Conservation (phyloP, 2,888 invertebrate genomes). For the Hetaerina titia region DNA sequence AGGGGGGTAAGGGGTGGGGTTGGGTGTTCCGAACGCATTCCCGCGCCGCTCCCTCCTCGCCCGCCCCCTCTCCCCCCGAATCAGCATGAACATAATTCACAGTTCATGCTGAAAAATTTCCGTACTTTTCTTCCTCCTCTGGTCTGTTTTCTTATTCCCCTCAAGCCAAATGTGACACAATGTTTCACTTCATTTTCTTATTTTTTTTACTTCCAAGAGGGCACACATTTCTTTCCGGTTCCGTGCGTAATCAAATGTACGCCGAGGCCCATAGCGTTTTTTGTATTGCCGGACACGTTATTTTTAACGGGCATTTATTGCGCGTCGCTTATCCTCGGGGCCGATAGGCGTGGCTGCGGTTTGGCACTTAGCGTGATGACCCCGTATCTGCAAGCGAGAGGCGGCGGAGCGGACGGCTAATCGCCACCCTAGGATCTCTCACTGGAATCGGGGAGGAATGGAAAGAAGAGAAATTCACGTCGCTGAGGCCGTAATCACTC, state of each 20-base stretch:
- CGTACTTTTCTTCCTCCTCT: not conserved
- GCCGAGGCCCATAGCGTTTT: not conserved
- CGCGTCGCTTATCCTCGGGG: not conserved
- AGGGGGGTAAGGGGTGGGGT: too few species aligned
- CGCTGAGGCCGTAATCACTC: not conserved
- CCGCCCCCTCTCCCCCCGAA: not conserved
- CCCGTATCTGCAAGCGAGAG: not conserved
- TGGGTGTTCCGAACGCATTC: too few species aligned
- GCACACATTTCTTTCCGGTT: constrained; percentile 7
- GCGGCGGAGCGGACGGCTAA: not conserved
- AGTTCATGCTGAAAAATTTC: not conserved
- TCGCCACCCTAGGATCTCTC: not conserved
- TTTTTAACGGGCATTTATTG: constrained; percentile 12
- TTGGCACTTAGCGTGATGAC: constrained; percentile 39
- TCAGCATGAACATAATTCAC: not conserved
- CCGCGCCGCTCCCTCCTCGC: not conserved
- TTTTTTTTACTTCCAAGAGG: not conserved
- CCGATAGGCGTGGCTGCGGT: constrained; percentile 8
- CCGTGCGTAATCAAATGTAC: constrained; percentile 9
- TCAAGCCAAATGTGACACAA: not conserved
- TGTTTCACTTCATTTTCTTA: not conserved
- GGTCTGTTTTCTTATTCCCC: not conserved
- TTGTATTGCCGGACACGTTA: not conserved
- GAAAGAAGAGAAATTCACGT: not conserved
- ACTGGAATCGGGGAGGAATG: not conserved